Percentiles rank a stretch among this genome's conserved stretches.
Conservation (phyloP, 2,797 vertebrate species). For the Oreortyx pictus region DNA sequence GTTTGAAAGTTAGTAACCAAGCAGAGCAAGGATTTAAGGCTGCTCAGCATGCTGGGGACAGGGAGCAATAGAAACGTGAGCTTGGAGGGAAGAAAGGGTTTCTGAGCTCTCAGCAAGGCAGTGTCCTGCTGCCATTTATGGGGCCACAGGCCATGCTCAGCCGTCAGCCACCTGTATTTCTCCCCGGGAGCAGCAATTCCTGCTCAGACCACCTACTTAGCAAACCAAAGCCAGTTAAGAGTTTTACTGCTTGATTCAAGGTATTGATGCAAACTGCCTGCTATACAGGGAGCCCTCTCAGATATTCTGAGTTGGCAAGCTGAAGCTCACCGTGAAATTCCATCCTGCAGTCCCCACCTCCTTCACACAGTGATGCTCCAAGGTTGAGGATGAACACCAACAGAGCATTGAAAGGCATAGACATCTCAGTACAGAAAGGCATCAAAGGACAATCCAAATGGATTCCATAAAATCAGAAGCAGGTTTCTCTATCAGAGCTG, state of each 20-base stretch:
- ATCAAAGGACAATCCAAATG: background rate
- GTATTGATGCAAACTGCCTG: background rate
- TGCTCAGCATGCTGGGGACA: background rate
- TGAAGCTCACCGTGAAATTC: background rate
- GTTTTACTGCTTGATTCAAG: background rate
- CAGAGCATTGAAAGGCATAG: background rate
- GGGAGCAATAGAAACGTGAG: background rate
- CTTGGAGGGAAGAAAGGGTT: background rate
- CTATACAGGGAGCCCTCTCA: background rate
- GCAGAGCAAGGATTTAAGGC: background rate
- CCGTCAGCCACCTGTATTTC: constrained; percentile 51
- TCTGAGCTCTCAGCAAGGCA: background rate
- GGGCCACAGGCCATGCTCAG: background rate
- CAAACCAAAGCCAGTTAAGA: constrained; percentile 35
- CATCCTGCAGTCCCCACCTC: background rate
- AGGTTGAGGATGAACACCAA: background rate
- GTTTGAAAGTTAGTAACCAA: constrained; percentile 19
- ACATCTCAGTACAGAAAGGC: background rate
- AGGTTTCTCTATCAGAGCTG: background rate
- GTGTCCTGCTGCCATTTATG: rapidly evolving
- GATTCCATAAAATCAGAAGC: background rate
- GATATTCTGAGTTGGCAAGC: background rate
- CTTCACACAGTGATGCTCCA: background rate
- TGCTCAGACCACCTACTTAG: constrained; percentile 68
- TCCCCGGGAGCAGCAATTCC: constrained; percentile 9